Base-by-base conservation (phyloP, 2,113 vertebrate species). In the Nothoprocta pentlandii region DNA sequence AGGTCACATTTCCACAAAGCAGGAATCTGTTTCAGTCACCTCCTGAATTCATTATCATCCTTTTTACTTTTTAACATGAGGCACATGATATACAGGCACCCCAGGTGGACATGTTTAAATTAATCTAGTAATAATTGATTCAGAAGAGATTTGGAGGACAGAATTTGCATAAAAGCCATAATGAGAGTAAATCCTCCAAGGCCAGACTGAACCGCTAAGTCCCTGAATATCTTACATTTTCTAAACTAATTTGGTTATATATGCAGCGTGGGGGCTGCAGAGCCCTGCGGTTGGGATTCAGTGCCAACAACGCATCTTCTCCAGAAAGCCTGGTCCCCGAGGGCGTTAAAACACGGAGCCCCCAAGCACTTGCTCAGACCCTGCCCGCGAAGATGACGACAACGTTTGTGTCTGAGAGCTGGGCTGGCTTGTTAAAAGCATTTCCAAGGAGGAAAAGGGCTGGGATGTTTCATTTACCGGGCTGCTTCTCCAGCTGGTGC, bases 71-170 rank as follows among this genome's bases (percentile, higher is more conserved):
- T 97, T 96, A 96, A 96, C 94, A 95, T 97, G 96, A 97, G 87
- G 90, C 95, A 91, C 36, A 66, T 92, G 91, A 97, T 94, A 92
- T 95, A 94, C 90, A 92, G 89, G 92, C 94, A 95, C 92, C 95
- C 96, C 94, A 96, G 95, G 89, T 94, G 95, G 95, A 96, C 90
- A 79, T 92, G 94, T 96, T 97, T 97, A 97, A 97, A 97, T 97
- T 98, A 98, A 98, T 98, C 97, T 97, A 98, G 95, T 95, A 97
- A 97, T 98, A 98, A 98, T 98, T 97, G 97, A 98, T 98, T 98
- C 94, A 97, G 96, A 97, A 97, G 97, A 98, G 97, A 98, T 94
- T 97, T 96, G 84, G 96, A 97, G 97, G 96, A 96, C 95, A 94
- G 96, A 97, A 97, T 98, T 98, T 97, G 96, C 96, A 95, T 97